Conservation (phyloP, 2,888 invertebrate genomes). For the Pachydiplax longipennis region DNA sequence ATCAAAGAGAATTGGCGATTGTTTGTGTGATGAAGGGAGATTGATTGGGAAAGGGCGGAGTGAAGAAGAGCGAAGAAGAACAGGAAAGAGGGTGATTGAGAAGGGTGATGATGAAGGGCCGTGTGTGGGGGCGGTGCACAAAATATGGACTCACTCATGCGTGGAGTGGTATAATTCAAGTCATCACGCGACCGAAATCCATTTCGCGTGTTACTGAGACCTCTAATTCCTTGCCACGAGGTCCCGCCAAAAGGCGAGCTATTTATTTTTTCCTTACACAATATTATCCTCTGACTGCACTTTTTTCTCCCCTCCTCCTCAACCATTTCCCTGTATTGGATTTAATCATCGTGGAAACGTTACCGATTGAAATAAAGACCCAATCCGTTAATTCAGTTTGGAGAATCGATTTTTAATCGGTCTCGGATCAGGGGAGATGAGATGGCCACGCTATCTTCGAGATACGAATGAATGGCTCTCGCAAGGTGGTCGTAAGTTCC, state of each 20-base stretch:
- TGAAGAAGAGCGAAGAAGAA: background rate
- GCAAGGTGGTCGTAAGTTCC: no score
- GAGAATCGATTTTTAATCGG: background rate
- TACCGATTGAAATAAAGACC: background rate
- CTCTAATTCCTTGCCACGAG: constrained; percentile 18
- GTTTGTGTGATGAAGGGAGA: background rate
- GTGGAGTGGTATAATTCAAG: constrained; percentile 4
- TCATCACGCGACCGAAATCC: constrained; percentile 24
- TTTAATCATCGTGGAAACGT: background rate
- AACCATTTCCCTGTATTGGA: background rate
- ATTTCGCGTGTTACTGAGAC: constrained; percentile 26
- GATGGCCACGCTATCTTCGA: no score
- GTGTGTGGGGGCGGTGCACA: background rate
- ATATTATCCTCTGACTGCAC: background rate
- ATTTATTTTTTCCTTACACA: background rate
- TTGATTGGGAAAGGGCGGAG: background rate
- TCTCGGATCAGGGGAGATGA: no score
- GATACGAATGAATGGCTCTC: no score
- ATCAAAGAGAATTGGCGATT: background rate
- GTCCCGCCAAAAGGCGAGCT: background rate
- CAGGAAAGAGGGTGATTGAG: background rate
- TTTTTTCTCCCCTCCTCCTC: background rate
- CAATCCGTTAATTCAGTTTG: background rate
- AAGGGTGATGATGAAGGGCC: background rate
- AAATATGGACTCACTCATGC: constrained; percentile 27